Base-by-base conservation (phyloP, 1,140 invertebrate genomes). In the Penaeus chinensis region DNA sequence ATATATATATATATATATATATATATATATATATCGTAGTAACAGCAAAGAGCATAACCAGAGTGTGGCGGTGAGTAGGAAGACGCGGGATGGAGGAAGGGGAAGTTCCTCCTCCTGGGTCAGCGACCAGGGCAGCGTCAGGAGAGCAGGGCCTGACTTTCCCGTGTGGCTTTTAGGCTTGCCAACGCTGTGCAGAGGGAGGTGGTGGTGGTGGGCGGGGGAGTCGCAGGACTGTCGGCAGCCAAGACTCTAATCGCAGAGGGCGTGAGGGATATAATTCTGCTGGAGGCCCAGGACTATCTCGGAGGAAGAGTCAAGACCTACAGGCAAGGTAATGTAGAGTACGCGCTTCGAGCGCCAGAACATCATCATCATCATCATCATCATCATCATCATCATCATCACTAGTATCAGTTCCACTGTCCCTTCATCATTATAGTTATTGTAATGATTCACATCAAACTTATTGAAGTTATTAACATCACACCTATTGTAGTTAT, bases 131-230 rank as follows among this genome's bases (percentile, higher is more conserved):
- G 37, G 8, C 76, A 10, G 16, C 76, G 24, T 32, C 24, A 11
- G 20, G 8, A 22, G 20, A 27, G 8, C 37, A 37, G n/a, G 11
- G 20, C 18, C 10, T 2, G 7, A 18, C 2, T 63, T 18, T 27
- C 24, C 24, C 3, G 27, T 27, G 32, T 20, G 27, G 24, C 5
- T 19, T 20, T 65, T 8, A 85, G 84, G 74, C 22, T n/a, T 16
- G 27, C 27, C 7, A 11, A 18, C 27, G 85, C 85, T n/a, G 16
- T 8, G 18, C 37, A 62, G 32, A 69, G 62, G 2, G 85, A 84
- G 19, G 86, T 87, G 61, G 86, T 84, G 20, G 82, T 84, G 81
- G 82, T 87, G 4, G 89, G 82, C 27, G 84, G 76, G 19, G 89
- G 71, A 62, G 77, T 84, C n/a, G 82, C 83, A 42, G 87, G 82